phyloP scores from a whole-genome alignment of 2,888 invertebrate species.

The Meliscaeva auricollis region DNA sequence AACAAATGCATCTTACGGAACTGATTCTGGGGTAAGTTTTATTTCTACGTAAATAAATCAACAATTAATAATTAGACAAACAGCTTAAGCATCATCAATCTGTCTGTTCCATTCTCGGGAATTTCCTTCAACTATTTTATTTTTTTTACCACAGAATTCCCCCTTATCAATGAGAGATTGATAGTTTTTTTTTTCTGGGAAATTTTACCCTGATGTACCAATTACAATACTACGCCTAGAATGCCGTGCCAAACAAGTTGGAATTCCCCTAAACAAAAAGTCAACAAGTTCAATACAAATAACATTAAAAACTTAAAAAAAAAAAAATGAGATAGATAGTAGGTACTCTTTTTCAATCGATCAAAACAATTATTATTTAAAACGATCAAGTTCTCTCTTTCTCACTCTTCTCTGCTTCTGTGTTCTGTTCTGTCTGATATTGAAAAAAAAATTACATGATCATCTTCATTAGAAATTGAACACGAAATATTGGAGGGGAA shows the following conservation, averaged over 20 bases:
- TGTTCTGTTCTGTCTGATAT: too few relatives aligned
- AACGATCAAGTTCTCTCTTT: neutral
- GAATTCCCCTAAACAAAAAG: slow-evolving; percentile 5
- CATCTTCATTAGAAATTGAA: slow-evolving; percentile 4
- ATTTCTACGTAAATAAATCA: too few relatives aligned
- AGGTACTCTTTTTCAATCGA: slow-evolving; percentile 8
- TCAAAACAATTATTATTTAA: slow-evolving; percentile 3
- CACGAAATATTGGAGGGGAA: slow-evolving; percentile 9
- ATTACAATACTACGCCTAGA: neutral
- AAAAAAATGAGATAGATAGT: neutral
- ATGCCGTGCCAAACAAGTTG: neutral
- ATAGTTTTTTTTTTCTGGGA: neutral
- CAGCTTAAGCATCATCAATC: neutral
- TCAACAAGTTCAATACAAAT: slow-evolving; percentile 17
- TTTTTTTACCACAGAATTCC: slow-evolving; percentile 7
- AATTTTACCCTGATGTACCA: neutral
- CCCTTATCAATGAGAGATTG: slow-evolving; percentile 11
- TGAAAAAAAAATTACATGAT: too few relatives aligned
- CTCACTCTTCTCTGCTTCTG: too few relatives aligned
- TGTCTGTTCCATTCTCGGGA: neutral
- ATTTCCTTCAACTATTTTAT: neutral
- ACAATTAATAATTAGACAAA: too few relatives aligned
- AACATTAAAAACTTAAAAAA: slow-evolving; percentile 1
- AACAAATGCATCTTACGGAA: too few relatives aligned
- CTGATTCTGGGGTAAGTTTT: too few relatives aligned